phyloP scores from a whole-genome alignment of 2,888 invertebrate species.

The Chrysolina americana region DNA sequence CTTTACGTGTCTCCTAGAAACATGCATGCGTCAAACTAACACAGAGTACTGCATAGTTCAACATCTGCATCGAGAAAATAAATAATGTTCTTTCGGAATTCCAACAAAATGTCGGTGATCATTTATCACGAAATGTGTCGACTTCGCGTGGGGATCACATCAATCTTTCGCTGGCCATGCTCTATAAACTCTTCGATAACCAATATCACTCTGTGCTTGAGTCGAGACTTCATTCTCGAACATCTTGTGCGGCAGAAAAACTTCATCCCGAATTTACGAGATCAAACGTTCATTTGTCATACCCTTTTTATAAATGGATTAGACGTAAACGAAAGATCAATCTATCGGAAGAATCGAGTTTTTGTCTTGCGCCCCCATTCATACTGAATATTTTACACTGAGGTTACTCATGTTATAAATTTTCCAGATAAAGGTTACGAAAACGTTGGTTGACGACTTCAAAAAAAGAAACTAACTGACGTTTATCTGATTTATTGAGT shows the following conservation, averaged over 20 bases:
- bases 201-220: conserved; percentile 25
- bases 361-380: conserved; percentile 2
- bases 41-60: neutral
- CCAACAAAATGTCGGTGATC: conserved; percentile 3
- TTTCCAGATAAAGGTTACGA: neutral
- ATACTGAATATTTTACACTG: neutral
- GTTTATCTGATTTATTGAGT: too few species aligned
- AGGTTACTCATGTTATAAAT: neutral
- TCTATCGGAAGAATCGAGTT: conserved; percentile 4
- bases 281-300: conserved; percentile 30
- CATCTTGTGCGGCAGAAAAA: conserved; percentile 26
- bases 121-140: conserved; percentile 28
- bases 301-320: conserved; percentile 5
- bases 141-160: conserved; percentile 12
- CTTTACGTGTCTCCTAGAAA: too few species aligned
- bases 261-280: conserved; percentile 22
- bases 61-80: neutral
- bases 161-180: conserved; percentile 24
- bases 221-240: conserved; percentile 22
- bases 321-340: conserved; percentile 15
- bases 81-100: conserved; percentile 2
- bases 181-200: conserved; percentile 24
- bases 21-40: too few species aligned
- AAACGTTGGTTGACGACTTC: too few species aligned
- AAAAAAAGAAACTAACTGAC: too few species aligned